A percentile compares a stretch with the other conserved stretches of the same genome.
Evolutionary conservation across 1,140 invertebrate genomes (phyloP).

Genomic region (Globodera rostochiensis): DNA sequence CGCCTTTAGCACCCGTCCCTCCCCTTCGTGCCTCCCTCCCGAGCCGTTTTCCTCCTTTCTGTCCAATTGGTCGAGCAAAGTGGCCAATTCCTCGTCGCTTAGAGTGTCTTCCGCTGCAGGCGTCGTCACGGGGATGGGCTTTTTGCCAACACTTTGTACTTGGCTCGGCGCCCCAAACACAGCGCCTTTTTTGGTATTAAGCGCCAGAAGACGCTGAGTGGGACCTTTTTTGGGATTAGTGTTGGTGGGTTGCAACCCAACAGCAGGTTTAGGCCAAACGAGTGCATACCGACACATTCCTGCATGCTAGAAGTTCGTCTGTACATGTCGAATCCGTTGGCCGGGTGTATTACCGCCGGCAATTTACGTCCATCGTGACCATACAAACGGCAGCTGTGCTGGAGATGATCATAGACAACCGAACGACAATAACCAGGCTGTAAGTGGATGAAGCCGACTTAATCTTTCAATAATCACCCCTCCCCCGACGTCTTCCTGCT

Average conservation of each 20-base stretch:
- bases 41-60: neutral
- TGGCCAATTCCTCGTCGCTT: conserved; percentile 22
- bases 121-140: conserved; percentile 5
- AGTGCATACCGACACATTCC: conserved; percentile 26
- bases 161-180: conserved; percentile 17
- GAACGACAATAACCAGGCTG: conserved; percentile 23
- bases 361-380: conserved; percentile 42
- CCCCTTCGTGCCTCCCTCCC: neutral
- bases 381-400: conserved; percentile 47
- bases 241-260: neutral
- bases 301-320: conserved; percentile 29
- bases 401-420: conserved; percentile 42
- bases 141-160: neutral
- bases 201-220: conserved; percentile 15
- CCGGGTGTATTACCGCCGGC: conserved; percentile 30
- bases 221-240: conserved; percentile 19
- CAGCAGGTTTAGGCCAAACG: neutral
- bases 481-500: conserved; percentile 13
- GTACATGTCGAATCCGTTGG: conserved; percentile 31
- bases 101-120: neutral
- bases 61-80: conserved; percentile 23
- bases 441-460: neutral
- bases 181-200: conserved; percentile 23
- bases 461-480: neutral
- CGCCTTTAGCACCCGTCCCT: neutral